These are phyloP conservation scores for Aphaenogaster rudis DNA, from an alignment of 1,140 invertebrate genomes.

Conservation along the genomic window DNA sequence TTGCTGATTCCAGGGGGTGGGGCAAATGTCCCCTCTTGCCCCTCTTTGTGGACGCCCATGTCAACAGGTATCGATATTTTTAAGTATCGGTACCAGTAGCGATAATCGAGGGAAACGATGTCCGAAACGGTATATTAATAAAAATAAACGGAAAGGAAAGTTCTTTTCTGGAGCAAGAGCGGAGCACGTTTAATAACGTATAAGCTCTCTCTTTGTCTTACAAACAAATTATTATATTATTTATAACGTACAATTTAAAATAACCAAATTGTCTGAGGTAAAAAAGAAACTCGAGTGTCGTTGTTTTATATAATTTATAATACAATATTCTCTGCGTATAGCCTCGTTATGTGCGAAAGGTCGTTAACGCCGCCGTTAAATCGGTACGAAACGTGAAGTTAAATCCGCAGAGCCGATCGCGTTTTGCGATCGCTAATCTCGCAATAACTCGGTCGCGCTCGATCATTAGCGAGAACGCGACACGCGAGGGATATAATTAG, in stretches of 20 bases:
- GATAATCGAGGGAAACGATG: background rate
- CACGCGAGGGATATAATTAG: constrained; percentile 31
- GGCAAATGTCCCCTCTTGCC: too few species aligned
- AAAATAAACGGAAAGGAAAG: background rate
- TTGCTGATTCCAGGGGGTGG: too few species aligned
- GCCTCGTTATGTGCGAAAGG: background rate
- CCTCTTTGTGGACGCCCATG: too few species aligned
- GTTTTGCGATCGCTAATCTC: constrained; percentile 15
- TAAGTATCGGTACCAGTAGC: background rate
- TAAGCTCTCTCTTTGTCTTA: background rate
- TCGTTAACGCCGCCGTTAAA: constrained; percentile 13
- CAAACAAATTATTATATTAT: background rate
- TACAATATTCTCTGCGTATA: background rate
- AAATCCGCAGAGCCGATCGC: constrained; percentile 11
- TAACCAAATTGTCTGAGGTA: background rate
- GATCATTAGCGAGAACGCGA: constrained; percentile 33
- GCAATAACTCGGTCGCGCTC: constrained; percentile 19
- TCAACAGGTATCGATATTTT: background rate
- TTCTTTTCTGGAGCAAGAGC: background rate
- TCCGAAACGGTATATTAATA: background rate
- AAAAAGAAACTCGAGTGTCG: background rate
- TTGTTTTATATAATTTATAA: background rate
- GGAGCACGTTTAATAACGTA: background rate
- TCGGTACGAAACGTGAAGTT: background rate
- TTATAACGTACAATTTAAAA: background rate